Evolutionary conservation across 2,888 invertebrate genomes (phyloP), one percentile per base, ranked within the genome.

Genomic region (Zygothrica quintamaculata): DNA sequence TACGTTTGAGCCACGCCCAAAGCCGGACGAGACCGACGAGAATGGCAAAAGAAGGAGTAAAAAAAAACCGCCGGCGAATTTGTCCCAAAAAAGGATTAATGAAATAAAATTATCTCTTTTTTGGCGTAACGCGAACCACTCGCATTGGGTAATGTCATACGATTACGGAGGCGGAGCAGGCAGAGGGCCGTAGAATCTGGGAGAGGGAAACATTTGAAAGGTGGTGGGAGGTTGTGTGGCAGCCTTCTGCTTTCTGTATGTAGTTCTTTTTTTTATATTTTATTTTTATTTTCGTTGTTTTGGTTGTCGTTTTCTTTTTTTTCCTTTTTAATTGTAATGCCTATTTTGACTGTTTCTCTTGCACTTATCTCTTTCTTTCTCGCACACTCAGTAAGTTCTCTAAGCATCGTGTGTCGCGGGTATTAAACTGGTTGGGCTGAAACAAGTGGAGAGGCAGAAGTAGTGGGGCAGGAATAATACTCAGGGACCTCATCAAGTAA

Each of bases 11-110:
- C 79, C 81, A 74, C 74, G 72, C 80, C 80, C 74, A 77, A 75
- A 66, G 62, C 58, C 31, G 58, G 34, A 58, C 47, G 55, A 65
- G 57, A 56, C 31, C 34, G 51, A 61, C 34, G 51, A 61, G 55
- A 61, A 39, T 31, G 12, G 34, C n/a, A 31, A 13, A 26, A 51
- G 15, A 46, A 53, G 48, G 59, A 48, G 31, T 33, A 7, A 39
- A 25, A 70, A 68, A 58, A 52, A 70, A 56, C 60, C 70, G 81
- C 37, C 61, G 43, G 74, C 62, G 62, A 80, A 82, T 81, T 85
- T 89, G 88, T 89, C 89, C 89, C 87, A 84, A 88, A 88, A 88
- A 88, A 87, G 88, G 89, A 89, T 89, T 89, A 89, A 88, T 88
- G 87, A 88, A 88, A 88, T 88, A 87, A 89, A 89, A 88, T 89